Conservation (phyloP, 1,140 invertebrate species). For the Aphelinus atriplicis region DNA sequence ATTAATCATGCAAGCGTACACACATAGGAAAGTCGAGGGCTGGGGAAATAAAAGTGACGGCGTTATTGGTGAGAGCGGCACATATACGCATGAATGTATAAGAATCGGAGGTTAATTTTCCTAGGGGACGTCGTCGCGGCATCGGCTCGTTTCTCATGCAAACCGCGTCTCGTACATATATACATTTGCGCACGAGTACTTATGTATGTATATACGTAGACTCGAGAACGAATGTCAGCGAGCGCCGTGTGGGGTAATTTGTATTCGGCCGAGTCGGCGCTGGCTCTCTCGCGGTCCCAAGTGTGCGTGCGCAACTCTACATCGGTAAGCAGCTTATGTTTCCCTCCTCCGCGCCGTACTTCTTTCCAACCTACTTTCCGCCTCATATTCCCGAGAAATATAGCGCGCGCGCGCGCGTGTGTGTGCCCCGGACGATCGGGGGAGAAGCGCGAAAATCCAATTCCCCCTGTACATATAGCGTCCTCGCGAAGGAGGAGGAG, state of each 20-base stretch:
- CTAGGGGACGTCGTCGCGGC: not conserved
- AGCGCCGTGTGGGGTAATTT: not conserved
- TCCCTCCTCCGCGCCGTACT: not conserved
- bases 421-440: too few species aligned
- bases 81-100: too few species aligned
- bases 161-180: not conserved
- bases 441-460: too few species aligned
- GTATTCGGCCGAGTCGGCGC: not conserved
- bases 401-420: not conserved
- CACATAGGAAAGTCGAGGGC: not conserved
- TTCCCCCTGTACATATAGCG: too few species aligned
- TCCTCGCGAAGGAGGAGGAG: too few species aligned
- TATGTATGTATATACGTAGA: not conserved
- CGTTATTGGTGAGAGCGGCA: too few species aligned
- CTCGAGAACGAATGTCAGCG: too few species aligned
- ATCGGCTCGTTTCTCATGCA: not conserved
- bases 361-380: constrained; percentile 19
- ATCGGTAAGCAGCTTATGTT: not conserved
- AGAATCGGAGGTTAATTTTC: not conserved
- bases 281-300: not conserved
- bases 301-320: not conserved
- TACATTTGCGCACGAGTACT: not conserved
- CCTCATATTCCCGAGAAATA: constrained; percentile 15
- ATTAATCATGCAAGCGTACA: not conserved
- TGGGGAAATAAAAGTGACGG: too few species aligned